Conservation (phyloP, 1,140 invertebrate species). For the Drosophila lacteicornis region DNA sequence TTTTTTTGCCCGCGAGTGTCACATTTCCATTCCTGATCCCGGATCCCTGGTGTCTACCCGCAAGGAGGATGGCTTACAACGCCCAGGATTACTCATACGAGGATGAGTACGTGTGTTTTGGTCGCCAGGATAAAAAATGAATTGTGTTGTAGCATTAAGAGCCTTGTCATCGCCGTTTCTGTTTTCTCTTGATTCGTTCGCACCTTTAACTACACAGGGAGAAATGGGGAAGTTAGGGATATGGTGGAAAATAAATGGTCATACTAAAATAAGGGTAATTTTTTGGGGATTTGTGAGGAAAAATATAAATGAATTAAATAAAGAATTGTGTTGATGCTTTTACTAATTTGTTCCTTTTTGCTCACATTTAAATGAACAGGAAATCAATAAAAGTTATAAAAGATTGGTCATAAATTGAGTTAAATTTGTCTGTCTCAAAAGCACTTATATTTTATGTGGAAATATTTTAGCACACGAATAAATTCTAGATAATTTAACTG, state of each 20-base stretch:
- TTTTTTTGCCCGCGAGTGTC: constrained; percentile 26
- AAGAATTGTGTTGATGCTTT: background rate
- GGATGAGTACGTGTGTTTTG: constrained; percentile 69
- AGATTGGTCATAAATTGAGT: background rate
- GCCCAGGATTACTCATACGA: constrained; percentile 68
- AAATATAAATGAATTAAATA: background rate
- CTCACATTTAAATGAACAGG: background rate
- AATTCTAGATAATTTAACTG: too few species aligned
- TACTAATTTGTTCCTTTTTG: background rate
- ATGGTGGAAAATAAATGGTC: background rate
- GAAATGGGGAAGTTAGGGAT: background rate
- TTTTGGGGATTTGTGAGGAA: too few species aligned
- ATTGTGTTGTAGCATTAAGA: constrained; percentile 22
- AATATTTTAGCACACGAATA: too few species aligned
- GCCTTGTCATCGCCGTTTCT: constrained; percentile 15
- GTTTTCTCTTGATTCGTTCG: background rate
- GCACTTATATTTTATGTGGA: too few species aligned
- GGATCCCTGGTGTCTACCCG: background rate
- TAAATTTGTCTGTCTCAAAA: too few species aligned
- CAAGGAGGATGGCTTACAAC: constrained; percentile 66
- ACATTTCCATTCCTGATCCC: constrained; percentile 25
- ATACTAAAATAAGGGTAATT: too few species aligned
- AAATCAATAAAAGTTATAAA: background rate
- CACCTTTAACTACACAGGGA: constrained; percentile 17
- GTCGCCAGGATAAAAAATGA: constrained; percentile 14